These are phyloP conservation scores for Athene noctua DNA, from an alignment of 2,113 vertebrate species.

Conservation along the genomic window DNA sequence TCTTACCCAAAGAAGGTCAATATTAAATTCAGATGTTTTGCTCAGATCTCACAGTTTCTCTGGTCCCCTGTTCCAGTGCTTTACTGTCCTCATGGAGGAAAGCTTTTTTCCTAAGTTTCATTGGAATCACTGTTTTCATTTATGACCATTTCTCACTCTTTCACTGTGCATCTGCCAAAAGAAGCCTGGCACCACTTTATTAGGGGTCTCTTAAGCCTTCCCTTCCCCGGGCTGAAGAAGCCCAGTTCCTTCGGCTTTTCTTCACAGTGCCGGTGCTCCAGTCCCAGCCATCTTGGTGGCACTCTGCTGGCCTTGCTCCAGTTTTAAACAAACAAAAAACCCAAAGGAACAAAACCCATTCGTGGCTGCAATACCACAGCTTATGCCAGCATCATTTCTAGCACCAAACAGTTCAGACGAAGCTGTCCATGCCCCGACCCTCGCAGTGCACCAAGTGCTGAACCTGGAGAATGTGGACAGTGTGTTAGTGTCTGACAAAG, in stretches of 20 bases:
- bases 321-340: not conserved
- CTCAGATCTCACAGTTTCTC: not conserved
- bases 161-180: not conserved
- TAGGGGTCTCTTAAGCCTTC: not conserved
- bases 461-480: not conserved
- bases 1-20: not conserved
- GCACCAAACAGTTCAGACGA: not conserved
- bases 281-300: not conserved
- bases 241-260: not conserved
- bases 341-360: not conserved
- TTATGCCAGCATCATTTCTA: not conserved
- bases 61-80: not conserved
- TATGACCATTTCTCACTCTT: not conserved
- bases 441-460: not conserved
- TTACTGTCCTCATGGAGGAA: not conserved
- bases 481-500: not conserved
- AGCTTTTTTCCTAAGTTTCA: not conserved
- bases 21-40: not conserved
- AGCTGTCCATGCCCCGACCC: not conserved
- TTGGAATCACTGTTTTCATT: not conserved
- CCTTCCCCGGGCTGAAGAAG: not conserved
- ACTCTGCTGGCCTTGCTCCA: not conserved
- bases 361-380: not conserved
- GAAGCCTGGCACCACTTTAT: not conserved
- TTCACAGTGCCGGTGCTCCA: not conserved